Evolutionary conservation across 2,113 vertebrate genomes (phyloP).

Genomic region (Ploceus nigricollis): DNA sequence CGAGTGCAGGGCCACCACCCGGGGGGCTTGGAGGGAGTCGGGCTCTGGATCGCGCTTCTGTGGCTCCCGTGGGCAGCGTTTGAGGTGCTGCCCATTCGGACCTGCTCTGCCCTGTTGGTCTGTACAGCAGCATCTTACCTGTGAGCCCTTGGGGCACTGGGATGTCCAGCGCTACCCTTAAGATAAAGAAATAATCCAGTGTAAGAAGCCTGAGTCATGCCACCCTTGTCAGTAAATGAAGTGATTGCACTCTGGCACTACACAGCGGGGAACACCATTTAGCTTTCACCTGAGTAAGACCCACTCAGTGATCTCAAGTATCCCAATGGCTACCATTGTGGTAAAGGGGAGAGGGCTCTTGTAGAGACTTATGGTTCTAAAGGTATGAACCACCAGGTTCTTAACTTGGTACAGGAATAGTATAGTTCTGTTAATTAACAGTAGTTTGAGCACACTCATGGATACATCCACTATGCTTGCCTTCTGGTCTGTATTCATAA

Average conservation of each 20-base stretch:
- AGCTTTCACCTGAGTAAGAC: not conserved
- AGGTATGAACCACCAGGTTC: not conserved
- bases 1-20: not conserved
- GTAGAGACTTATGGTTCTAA: rapidly evolving
- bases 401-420: not conserved
- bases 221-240: not conserved
- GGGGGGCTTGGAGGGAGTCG: rapidly evolving
- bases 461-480: rapidly evolving
- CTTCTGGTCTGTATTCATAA: not conserved
- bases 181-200: not conserved
- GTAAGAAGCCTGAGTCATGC: not conserved
- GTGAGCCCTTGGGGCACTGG: rapidly evolving
- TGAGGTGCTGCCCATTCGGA: not conserved
- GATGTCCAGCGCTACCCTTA: rapidly evolving
- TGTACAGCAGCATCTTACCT: not conserved
- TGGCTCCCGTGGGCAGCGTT: not conserved
- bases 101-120: not conserved
- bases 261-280: not conserved
- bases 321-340: rapidly evolving
- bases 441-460: not conserved
- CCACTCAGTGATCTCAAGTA: rapidly evolving
- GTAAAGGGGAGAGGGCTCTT: not conserved
- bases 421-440: not conserved
- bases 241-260: not conserved
- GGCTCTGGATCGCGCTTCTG: not conserved